phyloP scores from a whole-genome alignment of 2,797 vertebrate species.

The Microctenopoma steveboyesi region DNA sequence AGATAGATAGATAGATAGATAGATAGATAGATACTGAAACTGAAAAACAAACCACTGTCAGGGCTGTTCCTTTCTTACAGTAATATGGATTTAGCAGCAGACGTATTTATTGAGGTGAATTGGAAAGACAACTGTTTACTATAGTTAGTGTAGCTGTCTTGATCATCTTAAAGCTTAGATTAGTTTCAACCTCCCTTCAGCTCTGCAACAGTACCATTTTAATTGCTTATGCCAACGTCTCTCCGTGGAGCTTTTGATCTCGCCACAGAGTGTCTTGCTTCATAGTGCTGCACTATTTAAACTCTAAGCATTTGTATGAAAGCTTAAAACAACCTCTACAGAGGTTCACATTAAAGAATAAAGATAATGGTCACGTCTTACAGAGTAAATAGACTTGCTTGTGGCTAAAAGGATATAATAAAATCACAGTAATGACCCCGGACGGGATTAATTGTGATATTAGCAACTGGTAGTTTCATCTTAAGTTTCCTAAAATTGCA shows the following conservation, averaged over 20 bases:
- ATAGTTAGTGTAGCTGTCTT: slow-evolving; percentile 16
- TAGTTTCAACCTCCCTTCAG: slow-evolving; percentile 19
- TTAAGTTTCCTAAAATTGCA: not conserved
- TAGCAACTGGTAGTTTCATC: not conserved
- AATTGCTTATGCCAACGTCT: slow-evolving; percentile 37
- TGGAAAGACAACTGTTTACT: slow-evolving; percentile 1
- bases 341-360: slow-evolving; percentile 10
- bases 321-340: slow-evolving; percentile 4
- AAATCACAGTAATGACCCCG: not conserved
- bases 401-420: not conserved
- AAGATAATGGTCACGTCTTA: not conserved
- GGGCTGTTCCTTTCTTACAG: not conserved
- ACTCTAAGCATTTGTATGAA: slow-evolving; percentile 18
- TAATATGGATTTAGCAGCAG: not conserved
- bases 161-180: slow-evolving; percentile 8
- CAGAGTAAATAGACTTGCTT: not conserved
- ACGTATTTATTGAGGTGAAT: slow-evolving; percentile 12
- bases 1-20: no score
- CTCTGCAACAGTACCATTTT: slow-evolving; percentile 26
- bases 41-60: not conserved
- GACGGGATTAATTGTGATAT: not conserved
- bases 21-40: not conserved
- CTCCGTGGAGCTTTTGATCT: slow-evolving; percentile 42
- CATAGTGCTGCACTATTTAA: slow-evolving; percentile 6
- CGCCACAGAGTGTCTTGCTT: slow-evolving; percentile 1